phyloP scores from a whole-genome alignment of 1,140 invertebrate species.

The Microplitis demolitor region DNA sequence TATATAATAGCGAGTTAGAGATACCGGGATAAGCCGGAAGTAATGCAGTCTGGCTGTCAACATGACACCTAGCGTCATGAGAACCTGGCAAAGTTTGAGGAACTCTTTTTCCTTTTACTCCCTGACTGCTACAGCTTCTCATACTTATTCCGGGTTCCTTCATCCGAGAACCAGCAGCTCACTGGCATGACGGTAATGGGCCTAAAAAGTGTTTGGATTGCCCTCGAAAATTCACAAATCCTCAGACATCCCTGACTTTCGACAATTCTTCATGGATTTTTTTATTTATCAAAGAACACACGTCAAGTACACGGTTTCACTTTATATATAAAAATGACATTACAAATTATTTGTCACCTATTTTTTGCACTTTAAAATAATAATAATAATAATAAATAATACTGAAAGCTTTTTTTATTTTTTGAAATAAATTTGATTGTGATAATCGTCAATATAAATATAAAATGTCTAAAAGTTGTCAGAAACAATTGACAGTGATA shows the following conservation, averaged over 20 bases:
- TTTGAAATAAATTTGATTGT: no score
- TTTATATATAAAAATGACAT: background rate
- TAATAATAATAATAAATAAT: background rate
- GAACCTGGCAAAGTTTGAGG: conserved; percentile 6
- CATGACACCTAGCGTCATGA: background rate
- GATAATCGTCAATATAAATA: background rate
- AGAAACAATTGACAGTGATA: conserved; percentile 13
- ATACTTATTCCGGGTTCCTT: background rate
- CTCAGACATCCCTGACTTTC: conserved; percentile 1
- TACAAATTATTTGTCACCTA: no score
- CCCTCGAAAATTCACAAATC: conserved; percentile 11
- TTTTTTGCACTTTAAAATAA: no score
- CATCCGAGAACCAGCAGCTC: conserved; percentile 12
- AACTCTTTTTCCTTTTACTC: background rate
- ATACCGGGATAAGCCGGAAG: conserved; percentile 14
- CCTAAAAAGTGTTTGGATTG: conserved; percentile 23
- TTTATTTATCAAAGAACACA: background rate
- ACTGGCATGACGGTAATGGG: conserved; percentile 19
- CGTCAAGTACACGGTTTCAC: background rate
- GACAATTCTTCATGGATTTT: background rate
- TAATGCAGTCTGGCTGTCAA: conserved; percentile 21
- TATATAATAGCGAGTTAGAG: background rate
- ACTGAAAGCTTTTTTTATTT: background rate
- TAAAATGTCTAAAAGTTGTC: conserved; percentile 2
- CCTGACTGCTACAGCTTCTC: no score